Conservation (phyloP, 2,113 vertebrate genomes). For the Aegithalos caudatus region DNA sequence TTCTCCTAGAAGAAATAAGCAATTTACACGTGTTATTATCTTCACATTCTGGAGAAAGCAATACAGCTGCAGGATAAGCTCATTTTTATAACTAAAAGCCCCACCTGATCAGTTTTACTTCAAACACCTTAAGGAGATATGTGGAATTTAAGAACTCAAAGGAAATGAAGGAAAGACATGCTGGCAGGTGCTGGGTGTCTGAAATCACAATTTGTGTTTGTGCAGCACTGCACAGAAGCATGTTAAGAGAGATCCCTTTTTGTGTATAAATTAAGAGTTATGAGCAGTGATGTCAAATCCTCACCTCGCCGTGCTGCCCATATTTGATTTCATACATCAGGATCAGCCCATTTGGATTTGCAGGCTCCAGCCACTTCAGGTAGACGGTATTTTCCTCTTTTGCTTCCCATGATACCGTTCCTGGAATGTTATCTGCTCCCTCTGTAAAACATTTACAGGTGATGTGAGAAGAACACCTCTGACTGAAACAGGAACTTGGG, state of each 20-base stretch:
- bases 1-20: constrained; percentile 73
- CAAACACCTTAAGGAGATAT: background rate
- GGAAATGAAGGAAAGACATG: background rate
- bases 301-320: constrained; percentile 86
- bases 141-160: background rate
- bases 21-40: background rate
- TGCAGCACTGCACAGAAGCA: background rate
- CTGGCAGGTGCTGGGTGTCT: background rate
- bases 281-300: background rate
- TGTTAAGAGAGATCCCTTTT: background rate
- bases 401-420: constrained; percentile 79
- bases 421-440: constrained; percentile 93
- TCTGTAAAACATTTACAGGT: constrained; percentile 70
- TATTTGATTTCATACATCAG: constrained; percentile 97
- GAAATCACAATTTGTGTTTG: background rate
- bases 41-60: background rate
- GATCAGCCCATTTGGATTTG: constrained; percentile 89
- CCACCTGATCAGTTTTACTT: background rate
- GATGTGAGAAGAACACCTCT: background rate
- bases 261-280: background rate
- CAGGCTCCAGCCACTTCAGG: constrained; percentile 88
- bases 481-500: background rate
- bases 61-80: background rate
- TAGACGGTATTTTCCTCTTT: constrained; percentile 84
- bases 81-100: background rate